Evolutionary conservation across 2,113 vertebrate species (phyloP), one percentile per base, ranked within the genome.

Genomic region (Sardina pilchardus): DNA sequence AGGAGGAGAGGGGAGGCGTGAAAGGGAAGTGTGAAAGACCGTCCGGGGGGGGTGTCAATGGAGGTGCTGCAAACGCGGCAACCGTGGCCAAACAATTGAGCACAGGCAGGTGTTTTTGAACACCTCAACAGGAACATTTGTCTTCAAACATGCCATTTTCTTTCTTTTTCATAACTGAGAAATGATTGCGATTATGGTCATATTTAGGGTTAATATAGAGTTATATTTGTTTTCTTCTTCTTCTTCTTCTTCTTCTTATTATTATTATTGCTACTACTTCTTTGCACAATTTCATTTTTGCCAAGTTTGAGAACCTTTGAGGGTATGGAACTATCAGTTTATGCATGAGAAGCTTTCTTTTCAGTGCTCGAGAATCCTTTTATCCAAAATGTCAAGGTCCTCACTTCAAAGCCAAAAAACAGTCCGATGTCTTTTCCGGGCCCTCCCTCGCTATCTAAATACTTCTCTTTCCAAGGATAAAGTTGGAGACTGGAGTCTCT

Each of bases 371-470:
- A 30, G 63, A 67, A 67, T 67, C 63, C 63, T 30, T 67, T 67
- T 30, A 67, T 67, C 71, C 30, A 34, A 36, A 34, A 78, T 78
- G 71, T 78, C 71, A 78, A 78, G 71, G 71, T 78, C 71, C 12
- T 30, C 12, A 78, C 10, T 30, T 14, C 71, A 78, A 24, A 36
- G 30, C 30, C 30, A 34, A 78, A 71, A 17, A 16, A 0, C 14
- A 2, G 36, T 16, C 30, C 2, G 16, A 14, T 78, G 36, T 78
- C 71, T 78, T 78, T 36, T 36, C 71, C 36, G 30, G 39, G 71
- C 26, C 71, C 12, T 78, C 30, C 14, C 26, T 14, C 21, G 71
- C 34, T 78, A 78, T 78, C 71, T 78, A 78, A 34, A 78, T 12
- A 17, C 71, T 78, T 4, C 71, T 34, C 71, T 78, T 42, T 36